phyloP scores from a whole-genome alignment of 2,888 invertebrate genomes.

The Acanthopleura granulata region DNA sequence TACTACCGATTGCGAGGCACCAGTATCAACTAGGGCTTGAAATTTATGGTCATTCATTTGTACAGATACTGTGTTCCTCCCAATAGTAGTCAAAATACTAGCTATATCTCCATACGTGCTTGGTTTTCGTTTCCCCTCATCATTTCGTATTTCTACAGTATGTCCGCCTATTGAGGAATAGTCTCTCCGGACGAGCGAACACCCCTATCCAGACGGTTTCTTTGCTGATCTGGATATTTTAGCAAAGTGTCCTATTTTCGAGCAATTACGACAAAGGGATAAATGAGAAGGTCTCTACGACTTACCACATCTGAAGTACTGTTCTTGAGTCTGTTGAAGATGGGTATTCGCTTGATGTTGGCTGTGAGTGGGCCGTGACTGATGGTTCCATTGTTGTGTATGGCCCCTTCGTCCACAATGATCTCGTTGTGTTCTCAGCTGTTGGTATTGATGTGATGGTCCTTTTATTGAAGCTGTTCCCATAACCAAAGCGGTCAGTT shows the following conservation, averaged over 20 bases:
- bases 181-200: constrained; percentile 6
- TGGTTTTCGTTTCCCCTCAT: not conserved
- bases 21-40: not conserved
- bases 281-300: not conserved
- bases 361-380: too few relatives aligned
- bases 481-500: constrained; percentile 11
- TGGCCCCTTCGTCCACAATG: not conserved
- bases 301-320: constrained; percentile 12
- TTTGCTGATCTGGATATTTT: not conserved
- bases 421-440: too few relatives aligned
- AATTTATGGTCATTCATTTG: not conserved
- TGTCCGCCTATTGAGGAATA: not conserved
- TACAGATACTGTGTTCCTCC: not conserved
- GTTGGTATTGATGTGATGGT: too few relatives aligned
- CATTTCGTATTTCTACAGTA: not conserved
- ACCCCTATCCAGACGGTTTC: not conserved
- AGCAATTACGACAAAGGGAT: not conserved
- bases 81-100: not conserved
- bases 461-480: not conserved
- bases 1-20: not conserved
- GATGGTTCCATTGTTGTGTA: too few relatives aligned
- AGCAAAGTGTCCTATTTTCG: not conserved
- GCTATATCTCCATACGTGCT: not conserved
- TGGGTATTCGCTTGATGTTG: too few relatives aligned
- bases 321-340: too few relatives aligned